Percentiles rank a stretch among this genome's conserved stretches.
Conservation (phyloP, 92 coral and sea anemone species). For the Porites evermanni region DNA sequence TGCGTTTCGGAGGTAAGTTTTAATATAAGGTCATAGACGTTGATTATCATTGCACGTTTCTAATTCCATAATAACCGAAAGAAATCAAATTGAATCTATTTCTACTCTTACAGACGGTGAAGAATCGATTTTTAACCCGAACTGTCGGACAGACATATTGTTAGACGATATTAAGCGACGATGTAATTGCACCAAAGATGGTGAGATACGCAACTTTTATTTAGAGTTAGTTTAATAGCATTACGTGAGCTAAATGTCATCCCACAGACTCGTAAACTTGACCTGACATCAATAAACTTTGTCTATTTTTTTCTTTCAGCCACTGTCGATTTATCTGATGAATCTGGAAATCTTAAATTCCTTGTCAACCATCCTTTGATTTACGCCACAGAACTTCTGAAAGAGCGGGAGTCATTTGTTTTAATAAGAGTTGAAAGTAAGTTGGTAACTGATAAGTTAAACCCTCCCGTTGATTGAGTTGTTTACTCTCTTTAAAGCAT, state of each 20-base stretch:
- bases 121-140: conserved; percentile 87
- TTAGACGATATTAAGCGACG: conserved; percentile 87
- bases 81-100: background rate
- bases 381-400: conserved; percentile 86
- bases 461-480: background rate
- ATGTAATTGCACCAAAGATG: conserved; percentile 89
- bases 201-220: conserved; percentile 42
- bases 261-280: background rate
- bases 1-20: conserved; percentile 70
- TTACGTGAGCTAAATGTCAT: no score
- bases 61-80: background rate
- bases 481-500: background rate
- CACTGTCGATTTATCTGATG: conserved; percentile 89
- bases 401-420: conserved; percentile 90
- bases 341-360: conserved; percentile 89
- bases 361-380: conserved; percentile 80
- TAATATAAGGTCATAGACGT: background rate
- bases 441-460: conserved; percentile 26
- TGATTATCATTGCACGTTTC: background rate
- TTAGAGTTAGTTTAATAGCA: no score
- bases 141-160: conserved; percentile 86
- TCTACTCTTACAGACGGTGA: conserved; percentile 76
- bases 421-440: conserved; percentile 94
- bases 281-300: background rate
- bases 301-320: conserved; percentile 48